Base-by-base conservation (phyloP, 2,113 vertebrate genomes). In the Tachuris rubrigastra region DNA sequence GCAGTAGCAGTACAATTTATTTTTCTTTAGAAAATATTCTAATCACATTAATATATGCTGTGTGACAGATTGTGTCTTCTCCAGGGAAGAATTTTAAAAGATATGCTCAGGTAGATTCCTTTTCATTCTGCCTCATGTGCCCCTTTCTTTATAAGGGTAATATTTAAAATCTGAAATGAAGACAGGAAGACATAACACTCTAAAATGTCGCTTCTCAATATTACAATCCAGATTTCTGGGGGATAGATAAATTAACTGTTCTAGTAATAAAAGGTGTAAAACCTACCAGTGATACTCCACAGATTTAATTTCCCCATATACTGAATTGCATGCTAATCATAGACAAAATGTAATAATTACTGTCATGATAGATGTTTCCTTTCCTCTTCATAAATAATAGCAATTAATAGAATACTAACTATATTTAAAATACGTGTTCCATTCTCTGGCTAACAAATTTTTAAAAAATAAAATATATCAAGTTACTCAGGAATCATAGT, bases 21-120 rank as follows among this genome's bases (percentile, higher is more conserved):
- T 83, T 94, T 83, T 90, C 67, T 92, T 78, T 50, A 80, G 41
- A 92, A 97, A 94, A 90, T 83, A 85, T 69, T 66, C 75, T 92
- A 79, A 94, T 94, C 23, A 42, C 17, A 56, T 88, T 94, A 90
- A 96, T 86, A 46, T 74, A 92, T 42, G 55, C 33, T 50, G 8
- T 63, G 56, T 91, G 65, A 93, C 69, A 96, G 69, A 91, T 56
- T 94, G 65, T 87, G 47, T 58, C 60, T 73, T 94, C 82, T 91
- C 78, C 0, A 4, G 85, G 66, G 75, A 86, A 86, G 37, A 84
- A 80, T 86, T 94, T 82, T 49, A 68, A 82, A 91, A 88, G 10
- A 16, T 68, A 66, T 22, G 5, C 58, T 92, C 63, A 76, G 39
- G 30, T 67, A 87, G 37, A 35, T 85, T 68, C 15, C 49, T 74